Evolutionary conservation across 2,797 vertebrate genomes (phyloP), one percentile per base, ranked within the genome.

Genomic region (Astyanax mexicanus): DNA sequence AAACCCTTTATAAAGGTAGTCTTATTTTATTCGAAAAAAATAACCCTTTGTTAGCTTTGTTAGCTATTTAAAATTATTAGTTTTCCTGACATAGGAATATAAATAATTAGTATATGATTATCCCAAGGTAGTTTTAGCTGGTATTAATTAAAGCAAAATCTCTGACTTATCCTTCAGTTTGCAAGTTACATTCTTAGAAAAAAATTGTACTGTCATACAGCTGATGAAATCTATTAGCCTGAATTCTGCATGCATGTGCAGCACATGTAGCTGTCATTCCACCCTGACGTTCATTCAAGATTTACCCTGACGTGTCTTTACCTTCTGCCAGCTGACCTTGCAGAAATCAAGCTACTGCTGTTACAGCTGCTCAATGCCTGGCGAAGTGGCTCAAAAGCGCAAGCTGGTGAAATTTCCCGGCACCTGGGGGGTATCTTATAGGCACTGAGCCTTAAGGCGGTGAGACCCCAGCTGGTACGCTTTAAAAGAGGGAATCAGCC

Each of bases 321-420:
- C 19, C 60, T 23, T 62, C 32, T 58, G n/a, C 19, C 60, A 62
- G 60, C 60, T 62, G 60, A 49, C n/a, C 17, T 47, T 45, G 62
- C 42, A 66, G 25, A n/a, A 47, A 17, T 21, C 23, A 32, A 32
- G 29, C 29, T 15, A 21, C 61, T 13, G 37, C 11, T 19, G 11
- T 21, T 40, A 19, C 19, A 12, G 10, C 19, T 15, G n/a, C n/a
- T 12, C 3, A 9, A 25, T 38, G 25, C 15, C 65, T 4, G 4
- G 12, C 3, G 6, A 64, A 17, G 38, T n/a, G 62, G 25, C 13
- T 29, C 23, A 29, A 29, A 66, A 9, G 29, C n/a, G 3, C n/a
- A n/a, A 68, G 17, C 45, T 19, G 44, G 44, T 17, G 27, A 17
- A 47, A 10, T 67, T 44, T 49, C 35, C 17, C 12, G 40, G 27